Conservation (phyloP, 1,140 invertebrate genomes). For the Drosophila eugracilis region DNA sequence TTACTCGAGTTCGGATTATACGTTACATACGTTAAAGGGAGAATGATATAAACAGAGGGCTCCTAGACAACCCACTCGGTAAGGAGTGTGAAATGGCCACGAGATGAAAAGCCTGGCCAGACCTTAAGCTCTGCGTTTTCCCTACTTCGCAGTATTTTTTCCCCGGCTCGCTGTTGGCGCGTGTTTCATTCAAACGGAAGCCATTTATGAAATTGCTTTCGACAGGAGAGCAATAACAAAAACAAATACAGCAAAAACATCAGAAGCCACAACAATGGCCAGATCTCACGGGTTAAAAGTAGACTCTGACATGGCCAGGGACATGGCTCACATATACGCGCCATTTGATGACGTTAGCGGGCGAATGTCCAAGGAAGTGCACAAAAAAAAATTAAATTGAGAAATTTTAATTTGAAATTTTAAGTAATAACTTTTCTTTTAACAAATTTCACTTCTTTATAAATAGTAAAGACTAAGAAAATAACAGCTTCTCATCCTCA, state of each 20-base stretch:
- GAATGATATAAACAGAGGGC: constrained; percentile 16
- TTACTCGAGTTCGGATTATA: too few relatives aligned
- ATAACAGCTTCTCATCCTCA: too few relatives aligned
- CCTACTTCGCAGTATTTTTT: background rate
- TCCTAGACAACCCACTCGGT: constrained; percentile 41
- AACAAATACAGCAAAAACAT: constrained; percentile 35
- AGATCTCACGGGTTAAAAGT: constrained; percentile 49
- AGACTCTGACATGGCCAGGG: constrained; percentile 53
- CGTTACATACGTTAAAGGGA: too few relatives aligned
- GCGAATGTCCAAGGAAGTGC: constrained; percentile 10
- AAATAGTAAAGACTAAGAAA: too few relatives aligned
- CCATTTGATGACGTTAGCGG: constrained; percentile 62
- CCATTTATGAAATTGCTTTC: constrained; percentile 80
- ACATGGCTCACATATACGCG: constrained; percentile 29
- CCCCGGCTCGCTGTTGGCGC: constrained; percentile 30
- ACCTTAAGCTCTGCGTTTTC: constrained; percentile 3
- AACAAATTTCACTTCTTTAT: too few relatives aligned
- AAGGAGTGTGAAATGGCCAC: too few relatives aligned
- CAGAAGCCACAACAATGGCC: constrained; percentile 21
- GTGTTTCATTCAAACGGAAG: constrained; percentile 73
- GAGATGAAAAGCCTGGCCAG: constrained; percentile 24
- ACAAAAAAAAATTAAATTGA: background rate
- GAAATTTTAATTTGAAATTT: too few relatives aligned
- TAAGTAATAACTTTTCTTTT: too few relatives aligned
- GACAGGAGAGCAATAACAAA: constrained; percentile 54